phyloP scores from a whole-genome alignment of 1,140 invertebrate genomes.

The Bursaphelenchus mucronatus region DNA sequence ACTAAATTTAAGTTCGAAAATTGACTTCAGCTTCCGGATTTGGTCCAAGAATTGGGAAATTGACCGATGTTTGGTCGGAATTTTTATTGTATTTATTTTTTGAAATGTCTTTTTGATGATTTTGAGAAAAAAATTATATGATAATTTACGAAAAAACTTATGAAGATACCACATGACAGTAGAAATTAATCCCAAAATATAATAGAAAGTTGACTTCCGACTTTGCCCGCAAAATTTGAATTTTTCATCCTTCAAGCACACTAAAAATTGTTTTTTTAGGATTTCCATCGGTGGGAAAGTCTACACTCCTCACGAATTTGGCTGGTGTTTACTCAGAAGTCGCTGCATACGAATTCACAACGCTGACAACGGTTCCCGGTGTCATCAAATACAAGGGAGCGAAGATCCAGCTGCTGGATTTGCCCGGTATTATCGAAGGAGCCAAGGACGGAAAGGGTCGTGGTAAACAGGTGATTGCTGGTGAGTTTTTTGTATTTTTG shows the following conservation, averaged over 20 bases:
- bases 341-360: slow-evolving; percentile 78
- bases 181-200: too few species aligned
- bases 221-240: background rate
- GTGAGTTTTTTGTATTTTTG: slow-evolving; percentile 51
- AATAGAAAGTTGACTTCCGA: too few species aligned
- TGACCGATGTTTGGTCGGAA: too few species aligned
- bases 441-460: slow-evolving; percentile 98
- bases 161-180: too few species aligned
- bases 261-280: slow-evolving; percentile 65
- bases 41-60: too few species aligned
- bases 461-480: slow-evolving; percentile 95
- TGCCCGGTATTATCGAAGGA: slow-evolving; percentile 99
- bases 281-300: slow-evolving; percentile 98
- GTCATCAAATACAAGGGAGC: slow-evolving; percentile 99
- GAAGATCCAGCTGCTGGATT: slow-evolving; percentile 95
- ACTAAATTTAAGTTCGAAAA: too few species aligned
- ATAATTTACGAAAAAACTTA: too few species aligned
- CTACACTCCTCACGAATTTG: slow-evolving; percentile 87
- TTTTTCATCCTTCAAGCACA: background rate
- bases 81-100: too few species aligned
- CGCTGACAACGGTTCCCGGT: slow-evolving; percentile 95
- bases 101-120: too few species aligned
- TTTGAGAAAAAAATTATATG: too few species aligned
- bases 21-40: too few species aligned
- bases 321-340: slow-evolving; percentile 99